Base-by-base conservation (phyloP, 2,888 invertebrate genomes). In the Hirtodrosophila trivittata region DNA sequence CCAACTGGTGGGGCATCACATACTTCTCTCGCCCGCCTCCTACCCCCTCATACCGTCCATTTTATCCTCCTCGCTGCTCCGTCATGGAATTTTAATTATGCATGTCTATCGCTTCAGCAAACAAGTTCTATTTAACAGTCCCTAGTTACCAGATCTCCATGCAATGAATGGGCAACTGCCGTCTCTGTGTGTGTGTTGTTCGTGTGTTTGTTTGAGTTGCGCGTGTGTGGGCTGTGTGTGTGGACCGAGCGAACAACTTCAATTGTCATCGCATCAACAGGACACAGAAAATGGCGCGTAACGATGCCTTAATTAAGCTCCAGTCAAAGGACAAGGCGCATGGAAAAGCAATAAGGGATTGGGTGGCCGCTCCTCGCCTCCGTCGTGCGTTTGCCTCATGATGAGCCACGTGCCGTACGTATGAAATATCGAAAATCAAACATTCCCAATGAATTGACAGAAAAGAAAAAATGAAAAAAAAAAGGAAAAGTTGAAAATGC, bases 231-330 rank as follows among this genome's bases (percentile, higher is more conserved):
- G 33, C 21, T n/a, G 10, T 33, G 38, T 43, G 28, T 47, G 43
- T 39, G 35, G n/a, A 12, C 21, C 10, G 5, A 1, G 2, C 26
- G n/a, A 45, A 38, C 43, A 62, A 66, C 73, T 72, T 66, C 70
- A 70, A 70, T 72, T 72, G 73, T 72, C 67, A 70, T 70, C 50
- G 47, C 43, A 58, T 57, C 50, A 67, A 47, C 51, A 58, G 57
- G 42, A 52, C 68, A 52, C 43, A 55, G 60, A 72, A 84, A 78
- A 77, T 55, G 66, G 67, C 85, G 43, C 51, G 85, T 84, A 78
- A 78, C 71, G 82, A 66, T 81, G 67, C 66, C 64, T 84, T 78
- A 78, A 78, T 78, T 78, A 78, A 74, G 75, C 49, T 32, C 7
- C 41, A 59, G 47, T 50, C 82, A 67, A 58, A 65, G 71, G 51